Evolutionary conservation across 2,113 vertebrate genomes (phyloP).

Genomic region (Actinemys pallida): DNA sequence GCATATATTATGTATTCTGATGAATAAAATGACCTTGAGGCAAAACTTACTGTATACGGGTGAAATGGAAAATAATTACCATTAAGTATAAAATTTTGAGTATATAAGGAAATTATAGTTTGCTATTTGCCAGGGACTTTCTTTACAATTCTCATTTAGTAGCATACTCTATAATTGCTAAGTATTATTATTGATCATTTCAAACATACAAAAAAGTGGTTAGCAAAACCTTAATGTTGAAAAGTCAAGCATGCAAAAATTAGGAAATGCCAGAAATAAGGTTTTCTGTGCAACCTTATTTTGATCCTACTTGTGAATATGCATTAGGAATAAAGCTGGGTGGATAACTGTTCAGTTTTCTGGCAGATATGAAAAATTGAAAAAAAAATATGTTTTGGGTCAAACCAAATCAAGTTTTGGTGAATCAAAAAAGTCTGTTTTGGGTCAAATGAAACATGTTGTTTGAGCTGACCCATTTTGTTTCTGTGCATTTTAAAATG

Average conservation of each 20-base stretch:
- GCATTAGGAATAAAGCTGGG: too few species aligned
- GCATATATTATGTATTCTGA: not conserved
- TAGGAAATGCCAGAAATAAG: too few species aligned
- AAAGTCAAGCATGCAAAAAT: not conserved
- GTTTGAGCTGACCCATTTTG: too few species aligned
- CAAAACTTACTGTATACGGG: not conserved
- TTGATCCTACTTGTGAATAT: too few species aligned
- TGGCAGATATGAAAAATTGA: too few species aligned
- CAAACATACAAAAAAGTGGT: not conserved
- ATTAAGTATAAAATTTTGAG: not conserved
- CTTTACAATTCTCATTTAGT: not conserved
- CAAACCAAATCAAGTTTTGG: too few species aligned
- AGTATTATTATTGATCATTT: not conserved
- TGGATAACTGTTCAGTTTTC: too few species aligned
- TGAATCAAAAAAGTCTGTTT: too few species aligned
- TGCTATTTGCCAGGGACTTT: rapidly evolving
- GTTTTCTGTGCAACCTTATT: too few species aligned
- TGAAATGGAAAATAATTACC: not conserved
- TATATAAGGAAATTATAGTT: not conserved
- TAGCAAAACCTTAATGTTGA: not conserved
- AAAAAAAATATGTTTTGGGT: too few species aligned
- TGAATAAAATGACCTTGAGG: not conserved
- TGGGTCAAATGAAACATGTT: too few species aligned
- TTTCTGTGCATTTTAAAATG: too few species aligned
- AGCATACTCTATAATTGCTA: not conserved